phyloP scores from a whole-genome alignment of 1,140 invertebrate species.

The Sycophaga agraensis region DNA sequence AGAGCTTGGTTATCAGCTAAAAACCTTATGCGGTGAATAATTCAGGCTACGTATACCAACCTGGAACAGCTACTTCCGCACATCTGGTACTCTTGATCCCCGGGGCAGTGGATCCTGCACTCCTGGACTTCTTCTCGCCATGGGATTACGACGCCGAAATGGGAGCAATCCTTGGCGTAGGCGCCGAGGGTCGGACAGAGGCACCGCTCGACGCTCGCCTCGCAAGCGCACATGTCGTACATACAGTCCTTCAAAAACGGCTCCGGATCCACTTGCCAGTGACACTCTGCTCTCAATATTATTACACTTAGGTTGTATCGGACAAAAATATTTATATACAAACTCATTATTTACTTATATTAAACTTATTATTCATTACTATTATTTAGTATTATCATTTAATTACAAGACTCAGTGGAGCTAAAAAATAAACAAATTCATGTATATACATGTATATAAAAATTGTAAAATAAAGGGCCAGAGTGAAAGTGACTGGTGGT shows the following conservation, averaged over 20 bases:
- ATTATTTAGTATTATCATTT: too few relatives aligned
- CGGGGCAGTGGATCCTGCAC: slow-evolving; percentile 75
- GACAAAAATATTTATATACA: neutral
- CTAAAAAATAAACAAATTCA: too few relatives aligned
- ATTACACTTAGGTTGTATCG: neutral
- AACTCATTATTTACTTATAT: too few relatives aligned
- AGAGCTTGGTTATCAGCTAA: too few relatives aligned
- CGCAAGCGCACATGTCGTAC: slow-evolving; percentile 85
- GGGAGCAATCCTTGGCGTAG: slow-evolving; percentile 79
- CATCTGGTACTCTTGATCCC: slow-evolving; percentile 75
- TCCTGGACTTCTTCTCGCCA: slow-evolving; percentile 78
- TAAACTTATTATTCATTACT: neutral
- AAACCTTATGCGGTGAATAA: too few relatives aligned
- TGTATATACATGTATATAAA: too few relatives aligned
- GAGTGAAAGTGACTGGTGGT: too few relatives aligned
- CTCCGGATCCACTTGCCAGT: slow-evolving; percentile 76
- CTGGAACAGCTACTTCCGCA: slow-evolving; percentile 64
- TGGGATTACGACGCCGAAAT: slow-evolving; percentile 67
- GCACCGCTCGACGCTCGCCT: slow-evolving; percentile 65
- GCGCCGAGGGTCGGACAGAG: slow-evolving; percentile 78
- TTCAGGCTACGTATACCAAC: too few relatives aligned
- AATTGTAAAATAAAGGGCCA: too few relatives aligned
- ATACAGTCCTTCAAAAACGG: slow-evolving; percentile 79
- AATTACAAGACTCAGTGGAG: too few relatives aligned
- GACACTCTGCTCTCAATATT: slow-evolving; percentile 64